Evolutionary conservation across 2,797 vertebrate species (phyloP), one percentile per base, ranked within the genome.

Genomic region (Xenopus petersii): DNA sequence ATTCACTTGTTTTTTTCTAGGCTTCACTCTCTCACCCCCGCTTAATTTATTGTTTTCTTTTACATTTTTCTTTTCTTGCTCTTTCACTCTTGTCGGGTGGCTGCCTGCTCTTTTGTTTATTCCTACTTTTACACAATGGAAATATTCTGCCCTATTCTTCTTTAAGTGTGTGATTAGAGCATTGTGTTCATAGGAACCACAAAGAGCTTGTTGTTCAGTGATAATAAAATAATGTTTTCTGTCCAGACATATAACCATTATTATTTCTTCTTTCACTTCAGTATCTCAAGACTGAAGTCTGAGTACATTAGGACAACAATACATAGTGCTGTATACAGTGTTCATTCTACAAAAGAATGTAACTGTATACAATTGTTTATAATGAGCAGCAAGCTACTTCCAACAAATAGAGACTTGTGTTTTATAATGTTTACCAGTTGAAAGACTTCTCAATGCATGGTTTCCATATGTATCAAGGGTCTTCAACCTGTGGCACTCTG

Each of bases 91-190:
- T 84, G 71, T 75, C 79, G 86, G 81, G 80, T 83, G 81, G 75
- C 74, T 84, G 66, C 64, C 83, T 83, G 77, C 80, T 84, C 81
- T 84, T 83, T 63, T 85, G 59, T 71, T 75, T 64, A 56, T 70
- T 66, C 49, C 61, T 56, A 33, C 12, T 46, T 70, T 66, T 76
- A 64, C 75, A 76, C 54, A 76, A 71, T 71, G 56, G 61, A 70
- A 70, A 70, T 11, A 75, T 71, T 64, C 54, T 48, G 12, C 60
- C 46, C 49, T 64, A 24, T 33, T 49, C 12, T 70, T 55, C 48
- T 46, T 70, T 30, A 59, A 64, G 74, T 58, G 48, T 64, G 64
- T 65, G 17, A 75, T 70, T 75, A 70, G 13, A 70, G 49, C 3
- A 17, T 55, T 56, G 67, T n/a, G 16, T 65, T 30, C 64, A 64